These are phyloP conservation scores for Coecobrya sp. DNA, from an alignment of 2,888 invertebrate species.

Conservation along the genomic window DNA sequence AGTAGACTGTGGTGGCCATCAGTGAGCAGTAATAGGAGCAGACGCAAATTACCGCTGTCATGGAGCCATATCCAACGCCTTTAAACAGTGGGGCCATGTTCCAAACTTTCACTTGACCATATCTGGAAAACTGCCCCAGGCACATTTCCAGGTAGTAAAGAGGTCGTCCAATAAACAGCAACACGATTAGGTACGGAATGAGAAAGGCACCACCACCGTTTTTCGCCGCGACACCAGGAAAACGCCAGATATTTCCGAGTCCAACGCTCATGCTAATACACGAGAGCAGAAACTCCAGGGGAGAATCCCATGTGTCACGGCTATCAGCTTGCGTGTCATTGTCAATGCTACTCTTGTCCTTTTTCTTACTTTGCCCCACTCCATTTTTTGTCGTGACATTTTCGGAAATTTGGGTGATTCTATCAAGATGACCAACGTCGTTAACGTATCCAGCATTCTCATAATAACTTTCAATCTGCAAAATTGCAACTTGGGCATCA, in stretches of 20 bases:
- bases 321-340: constrained; percentile 36
- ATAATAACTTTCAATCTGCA: no score
- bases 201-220: constrained; percentile 86
- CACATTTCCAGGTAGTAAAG: constrained; percentile 88
- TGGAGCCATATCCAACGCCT: constrained; percentile 88
- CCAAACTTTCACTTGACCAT: constrained; percentile 90
- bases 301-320: constrained; percentile 89
- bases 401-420: no score
- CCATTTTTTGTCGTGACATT: no score
- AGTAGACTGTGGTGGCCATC: constrained; percentile 89
- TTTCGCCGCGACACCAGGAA: constrained; percentile 66
- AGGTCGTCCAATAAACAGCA: constrained; percentile 87
- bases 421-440: no score
- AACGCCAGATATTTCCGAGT: constrained; percentile 90
- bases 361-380: no score
- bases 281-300: constrained; percentile 91
- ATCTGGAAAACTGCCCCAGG: constrained; percentile 89
- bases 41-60: constrained; percentile 89
- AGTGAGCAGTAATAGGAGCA: constrained; percentile 89
- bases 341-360: neutral
- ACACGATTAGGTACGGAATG: constrained; percentile 87
- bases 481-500: no score
- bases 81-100: constrained; percentile 86
- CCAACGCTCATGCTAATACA: constrained; percentile 92
- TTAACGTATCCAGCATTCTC: no score